Evolutionary conservation across 2,113 vertebrate species (phyloP), one percentile per base, ranked within the genome.

Genomic region (Rhea americana): DNA sequence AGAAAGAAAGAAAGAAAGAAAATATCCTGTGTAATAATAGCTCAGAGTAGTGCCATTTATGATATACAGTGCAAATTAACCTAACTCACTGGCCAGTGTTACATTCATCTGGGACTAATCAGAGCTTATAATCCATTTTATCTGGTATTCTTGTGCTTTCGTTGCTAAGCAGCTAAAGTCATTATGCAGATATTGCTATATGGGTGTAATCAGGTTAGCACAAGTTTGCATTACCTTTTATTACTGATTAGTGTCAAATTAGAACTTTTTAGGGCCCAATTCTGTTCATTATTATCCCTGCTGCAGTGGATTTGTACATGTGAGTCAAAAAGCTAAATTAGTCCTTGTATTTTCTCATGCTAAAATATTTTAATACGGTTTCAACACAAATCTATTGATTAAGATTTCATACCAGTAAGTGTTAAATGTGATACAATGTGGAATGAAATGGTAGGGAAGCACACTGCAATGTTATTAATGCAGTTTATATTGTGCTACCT

Each of bases 81-180:
- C 90, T 77, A 66, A 88, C 86, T 97, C 83, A 87, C 76, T 82
- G 66, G 93, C 85, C 90, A 90, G 51, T 91, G 39, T 45, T 91
- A 59, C 84, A 75, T 73, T 95, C 76, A 61, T 92, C 94, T 96
- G 93, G 87, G 93, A 93, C 86, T 96, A 95, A 96, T 94, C 91
- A 95, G 73, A 82, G 47, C 5, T 45, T 86, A 63, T 97, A 97
- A 97, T 97, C 95, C 82, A 76, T 94, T 97, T 97, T 95, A 92
- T 93, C 53, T 70, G 94, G 90, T 92, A 87, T 81, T 90, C 86
- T 94, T 88, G 61, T 82, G 61, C 85, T 65, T 95, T 47, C 4
- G 97, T 97, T 97, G 96, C 97, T 96, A 96, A 90, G 97, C 89
- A 97, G 90, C 96, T 97, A 94, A 97, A 95, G 92, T 95, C 82